Evolutionary conservation across 1,140 invertebrate species (phyloP).

Genomic region (Onthophagus taurus): DNA sequence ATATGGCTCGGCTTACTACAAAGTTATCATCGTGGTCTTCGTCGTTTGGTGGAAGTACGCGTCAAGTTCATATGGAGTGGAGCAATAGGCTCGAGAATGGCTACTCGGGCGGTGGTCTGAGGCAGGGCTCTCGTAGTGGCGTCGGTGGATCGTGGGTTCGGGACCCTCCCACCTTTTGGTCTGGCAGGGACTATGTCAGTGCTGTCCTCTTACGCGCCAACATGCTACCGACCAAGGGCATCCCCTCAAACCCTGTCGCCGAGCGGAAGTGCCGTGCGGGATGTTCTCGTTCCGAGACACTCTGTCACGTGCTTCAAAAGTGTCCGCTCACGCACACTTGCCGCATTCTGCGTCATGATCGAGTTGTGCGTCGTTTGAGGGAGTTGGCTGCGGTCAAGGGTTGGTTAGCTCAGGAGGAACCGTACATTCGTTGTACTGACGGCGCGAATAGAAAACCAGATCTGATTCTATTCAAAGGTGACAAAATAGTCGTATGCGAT

Average conservation of each 20-base stretch:
- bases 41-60: neutral
- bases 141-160: conserved; percentile 11
- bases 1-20: neutral
- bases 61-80: neutral
- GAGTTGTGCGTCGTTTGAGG: neutral
- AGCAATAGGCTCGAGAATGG: neutral
- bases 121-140: neutral
- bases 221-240: conserved; percentile 15
- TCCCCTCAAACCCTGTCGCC: conserved; percentile 14
- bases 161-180: conserved; percentile 6
- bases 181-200: conserved; percentile 1
- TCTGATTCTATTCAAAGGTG: conserved; percentile 2
- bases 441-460: conserved; percentile 12
- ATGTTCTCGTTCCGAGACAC: conserved; percentile 12
- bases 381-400: conserved; percentile 56
- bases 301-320: conserved; percentile 17
- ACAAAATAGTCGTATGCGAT: conserved; percentile 7
- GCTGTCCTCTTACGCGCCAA: conserved; percentile 14
- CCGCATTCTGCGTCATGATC: conserved; percentile 12
- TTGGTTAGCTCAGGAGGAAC: conserved; percentile 11
- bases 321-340: conserved; percentile 14
- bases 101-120: neutral
- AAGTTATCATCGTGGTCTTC: too few relatives aligned
- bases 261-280: conserved; percentile 11
- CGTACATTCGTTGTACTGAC: conserved; percentile 6